Evolutionary conservation across 1,140 invertebrate genomes (phyloP).

Genomic region (Ceratosolen fusciceps): DNA sequence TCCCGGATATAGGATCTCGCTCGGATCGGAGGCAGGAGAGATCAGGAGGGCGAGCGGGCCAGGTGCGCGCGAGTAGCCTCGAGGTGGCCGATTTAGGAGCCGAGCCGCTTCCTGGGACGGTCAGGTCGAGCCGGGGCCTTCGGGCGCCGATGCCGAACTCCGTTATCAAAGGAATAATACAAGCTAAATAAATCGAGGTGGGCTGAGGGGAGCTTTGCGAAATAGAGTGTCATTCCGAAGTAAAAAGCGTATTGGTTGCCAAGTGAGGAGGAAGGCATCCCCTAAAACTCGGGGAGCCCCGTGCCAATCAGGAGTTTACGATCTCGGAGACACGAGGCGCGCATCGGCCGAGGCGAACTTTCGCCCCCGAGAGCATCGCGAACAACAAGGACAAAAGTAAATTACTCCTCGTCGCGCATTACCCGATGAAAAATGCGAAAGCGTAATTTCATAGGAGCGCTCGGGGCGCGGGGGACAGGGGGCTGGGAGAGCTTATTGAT

Average conservation of each 20-base stretch:
- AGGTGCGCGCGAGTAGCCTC: no score
- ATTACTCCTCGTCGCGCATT: slow-evolving; percentile 30
- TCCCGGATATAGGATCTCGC: no score
- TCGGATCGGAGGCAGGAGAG: no score
- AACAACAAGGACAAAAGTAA: slow-evolving; percentile 22
- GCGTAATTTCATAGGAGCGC: slow-evolving; percentile 38
- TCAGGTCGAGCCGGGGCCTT: no score
- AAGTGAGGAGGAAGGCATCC: slow-evolving; percentile 1
- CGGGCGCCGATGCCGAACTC: no score
- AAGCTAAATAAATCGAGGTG: no score
- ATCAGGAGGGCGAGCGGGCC: no score
- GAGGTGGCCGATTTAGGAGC: no score
- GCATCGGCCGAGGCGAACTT: not conserved
- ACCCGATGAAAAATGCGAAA: slow-evolving; percentile 47
- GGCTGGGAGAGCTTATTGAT: slow-evolving; percentile 71
- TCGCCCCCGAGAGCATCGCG: not conserved
- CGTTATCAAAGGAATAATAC: no score
- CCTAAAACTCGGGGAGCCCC: not conserved
- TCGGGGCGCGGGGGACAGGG: no score
- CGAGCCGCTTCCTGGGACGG: no score
- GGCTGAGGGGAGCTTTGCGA: no score
- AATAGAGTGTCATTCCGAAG: not conserved
- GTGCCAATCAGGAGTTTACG: slow-evolving; percentile 38
- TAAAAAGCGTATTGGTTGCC: not conserved
- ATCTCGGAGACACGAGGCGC: slow-evolving; percentile 4